These are phyloP conservation scores for Drosophila demipolita DNA, from an alignment of 2,888 invertebrate genomes.

Conservation along the genomic window DNA sequence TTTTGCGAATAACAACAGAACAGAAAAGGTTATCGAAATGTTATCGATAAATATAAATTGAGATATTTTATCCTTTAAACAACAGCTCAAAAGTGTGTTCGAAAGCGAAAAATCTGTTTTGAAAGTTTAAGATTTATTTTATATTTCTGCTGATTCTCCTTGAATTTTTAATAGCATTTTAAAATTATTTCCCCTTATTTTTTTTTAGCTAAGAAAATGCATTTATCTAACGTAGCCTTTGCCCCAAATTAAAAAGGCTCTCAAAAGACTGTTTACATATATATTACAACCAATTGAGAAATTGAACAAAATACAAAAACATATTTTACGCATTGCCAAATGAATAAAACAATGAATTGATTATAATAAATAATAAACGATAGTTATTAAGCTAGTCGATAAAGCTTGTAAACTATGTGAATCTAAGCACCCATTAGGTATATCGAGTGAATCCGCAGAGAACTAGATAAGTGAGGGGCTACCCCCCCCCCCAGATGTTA, in stretches of 20 bases:
- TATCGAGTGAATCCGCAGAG: slow-evolving; percentile 67
- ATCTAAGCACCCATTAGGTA: slow-evolving; percentile 77
- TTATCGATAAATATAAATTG: slow-evolving; percentile 5
- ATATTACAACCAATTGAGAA: slow-evolving; percentile 16
- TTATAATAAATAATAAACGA: slow-evolving; percentile 16
- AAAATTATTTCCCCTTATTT: background rate
- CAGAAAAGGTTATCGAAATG: background rate
- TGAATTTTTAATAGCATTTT: background rate
- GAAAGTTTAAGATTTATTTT: background rate
- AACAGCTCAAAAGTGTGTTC: background rate
- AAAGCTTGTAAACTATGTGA: slow-evolving; percentile 62
- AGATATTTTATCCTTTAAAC: background rate
- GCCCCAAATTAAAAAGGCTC: slow-evolving; percentile 54
- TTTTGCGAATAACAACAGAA: background rate
- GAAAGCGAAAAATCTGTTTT: background rate
- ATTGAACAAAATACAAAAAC: slow-evolving; percentile 31
- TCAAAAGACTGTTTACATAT: slow-evolving; percentile 77
- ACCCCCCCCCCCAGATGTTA: slow-evolving; percentile 35
- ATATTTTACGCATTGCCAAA: slow-evolving; percentile 58
- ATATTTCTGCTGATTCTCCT: background rate
- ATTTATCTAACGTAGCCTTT: slow-evolving; percentile 70
- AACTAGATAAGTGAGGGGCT: slow-evolving; percentile 38
- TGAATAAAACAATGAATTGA: slow-evolving; percentile 48
- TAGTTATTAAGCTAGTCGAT: slow-evolving; percentile 43
- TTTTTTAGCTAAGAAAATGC: slow-evolving; percentile 36